Base-by-base conservation (phyloP, 2,797 vertebrate genomes). In the Sitta carolinensis region DNA sequence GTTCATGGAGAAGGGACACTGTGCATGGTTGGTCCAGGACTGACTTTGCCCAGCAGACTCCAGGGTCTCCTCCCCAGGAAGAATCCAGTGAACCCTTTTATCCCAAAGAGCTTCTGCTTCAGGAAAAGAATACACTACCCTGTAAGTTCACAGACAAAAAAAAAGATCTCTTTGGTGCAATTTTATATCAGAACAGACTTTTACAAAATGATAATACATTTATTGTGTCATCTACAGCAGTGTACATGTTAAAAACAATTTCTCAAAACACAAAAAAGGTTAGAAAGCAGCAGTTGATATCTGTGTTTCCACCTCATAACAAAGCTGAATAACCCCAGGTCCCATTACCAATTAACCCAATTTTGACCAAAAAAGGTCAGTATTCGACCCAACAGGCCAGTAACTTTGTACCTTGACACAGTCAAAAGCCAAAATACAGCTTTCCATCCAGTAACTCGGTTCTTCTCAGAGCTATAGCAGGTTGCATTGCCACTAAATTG, bases 151-250 rank as follows among this genome's bases (percentile, higher is more conserved):
- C 47, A n/a, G 62, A 74, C 64, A 89, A 54, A 57, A 85, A 72
- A 54, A 57, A 85, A 72, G 21, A 55, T 88, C 51, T 89, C 87
- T 84, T 94, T 93, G 90, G 84, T 91, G 81, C 32, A 87, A 76
- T 91, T 93, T 90, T 90, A 93, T 91, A 93, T 91, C 72, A 93
- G 86, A 96, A 96, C 67, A 94, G 95, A 93, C 90, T 80, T 91
- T 45, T 92, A 94, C 95, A 97, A 98, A 98, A 96, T 83, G 81
- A 76, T 47, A 97, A 97, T 95, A 97, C 96, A 94, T 98, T 98
- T 98, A 98, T 98, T 98, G 95, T 97, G 85, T 97, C 96, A 92
- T 95, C 97, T 97, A 97, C 94, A 98, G 96, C 90, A 96, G 82
- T 94, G 95, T 93, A 97, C 88, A 94, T 94, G 89, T 95, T 95